Evolutionary conservation across 2,113 vertebrate species (phyloP).

Genomic region (Pelecanoides urinatrix): DNA sequence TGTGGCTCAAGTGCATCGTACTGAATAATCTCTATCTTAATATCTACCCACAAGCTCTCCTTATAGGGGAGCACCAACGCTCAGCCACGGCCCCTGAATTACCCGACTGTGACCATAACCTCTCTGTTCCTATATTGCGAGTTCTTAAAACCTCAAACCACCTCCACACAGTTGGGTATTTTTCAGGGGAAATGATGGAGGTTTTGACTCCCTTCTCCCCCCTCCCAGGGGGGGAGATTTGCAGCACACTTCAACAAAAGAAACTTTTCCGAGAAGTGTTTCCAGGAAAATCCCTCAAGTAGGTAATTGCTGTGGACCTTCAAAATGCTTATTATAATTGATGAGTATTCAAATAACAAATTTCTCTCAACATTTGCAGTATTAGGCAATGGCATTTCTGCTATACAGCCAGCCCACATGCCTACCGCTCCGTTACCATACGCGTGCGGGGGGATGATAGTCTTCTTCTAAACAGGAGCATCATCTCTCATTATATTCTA

Average conservation of each 20-base stretch:
- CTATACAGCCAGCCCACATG: neutral
- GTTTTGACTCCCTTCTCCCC: neutral
- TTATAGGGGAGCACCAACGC: neutral
- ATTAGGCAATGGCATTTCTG: neutral
- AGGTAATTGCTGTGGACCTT: neutral
- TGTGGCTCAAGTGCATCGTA: neutral
- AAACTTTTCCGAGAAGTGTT: neutral
- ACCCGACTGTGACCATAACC: neutral
- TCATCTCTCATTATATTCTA: neutral
- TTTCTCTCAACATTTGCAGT: neutral
- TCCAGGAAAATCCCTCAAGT: neutral
- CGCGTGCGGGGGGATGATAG: neutral
- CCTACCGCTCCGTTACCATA: neutral
- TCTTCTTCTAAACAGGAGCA: neutral
- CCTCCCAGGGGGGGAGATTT: neutral
- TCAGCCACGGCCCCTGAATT: neutral
- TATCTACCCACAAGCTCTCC: neutral
- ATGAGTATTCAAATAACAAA: neutral
- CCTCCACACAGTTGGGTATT: fast-evolving
- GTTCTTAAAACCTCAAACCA: neutral
- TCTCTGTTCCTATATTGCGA: neutral
- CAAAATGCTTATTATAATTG: neutral
- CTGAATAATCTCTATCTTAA: neutral
- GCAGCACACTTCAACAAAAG: neutral
- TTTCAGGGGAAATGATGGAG: neutral